Base-by-base conservation (phyloP, 2,888 invertebrate species). In the Sinodicranocentrus sp. region DNA sequence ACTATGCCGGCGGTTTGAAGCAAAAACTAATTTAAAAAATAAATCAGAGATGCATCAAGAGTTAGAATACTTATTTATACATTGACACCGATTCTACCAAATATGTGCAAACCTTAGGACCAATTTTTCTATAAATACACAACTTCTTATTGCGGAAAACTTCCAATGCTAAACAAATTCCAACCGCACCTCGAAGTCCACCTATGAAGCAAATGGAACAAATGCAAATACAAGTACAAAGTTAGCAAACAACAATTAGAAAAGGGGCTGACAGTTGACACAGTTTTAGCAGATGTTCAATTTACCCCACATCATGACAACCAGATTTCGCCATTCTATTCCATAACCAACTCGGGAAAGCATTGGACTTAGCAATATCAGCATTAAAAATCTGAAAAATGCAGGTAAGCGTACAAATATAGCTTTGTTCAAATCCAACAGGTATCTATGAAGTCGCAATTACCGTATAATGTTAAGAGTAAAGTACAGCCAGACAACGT, bases 241-340 rank as follows among this genome's bases (percentile, higher is more conserved):
- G n/a, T n/a, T n/a, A n/a, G n/a, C n/a, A n/a, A n/a, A n/a, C n/a
- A n/a, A n/a, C n/a, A n/a, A n/a, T n/a, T n/a, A n/a, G n/a, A n/a
- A n/a, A n/a, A n/a, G n/a, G n/a, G n/a, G n/a, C n/a, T n/a, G n/a
- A n/a, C n/a, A n/a, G n/a, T n/a, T n/a, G n/a, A n/a, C n/a, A n/a
- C n/a, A n/a, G n/a, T n/a, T n/a, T n/a, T n/a, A n/a, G n/a, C n/a
- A n/a, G n/a, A n/a, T n/a, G n/a, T n/a, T n/a, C n/a, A n/a, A 89
- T 0, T 93, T 94, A 19, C 93, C 93, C 93, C 94, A 94, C 1
- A 92, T 92, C 88, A 93, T 92, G 2, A 94, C 92, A 87, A 92
- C 89, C 80, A 92, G 92, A 78, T 92, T 92, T 85, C 92, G 91
- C 93, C 93, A 93, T 0, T 92, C 90, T 89, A 94, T 91, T 0